Conservation (phyloP, 2,113 vertebrate genomes). For the Elanoides forficatus region DNA sequence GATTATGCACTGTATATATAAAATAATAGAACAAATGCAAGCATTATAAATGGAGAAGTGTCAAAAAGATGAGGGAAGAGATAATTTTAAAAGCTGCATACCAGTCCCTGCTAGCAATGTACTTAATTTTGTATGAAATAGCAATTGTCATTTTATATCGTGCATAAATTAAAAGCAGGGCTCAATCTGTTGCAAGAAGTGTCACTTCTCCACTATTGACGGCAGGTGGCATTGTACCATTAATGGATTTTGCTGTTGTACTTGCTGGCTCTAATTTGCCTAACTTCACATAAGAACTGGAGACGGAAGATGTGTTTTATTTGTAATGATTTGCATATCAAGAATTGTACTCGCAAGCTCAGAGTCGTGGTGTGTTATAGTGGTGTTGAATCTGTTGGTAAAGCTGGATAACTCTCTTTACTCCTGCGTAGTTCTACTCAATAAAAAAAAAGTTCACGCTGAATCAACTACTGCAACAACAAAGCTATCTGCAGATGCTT, state of each 20-base stretch:
- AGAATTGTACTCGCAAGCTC: slow-evolving; percentile 5
- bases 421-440: not conserved
- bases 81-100: not conserved
- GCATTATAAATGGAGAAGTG: not conserved
- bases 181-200: not conserved
- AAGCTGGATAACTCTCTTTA: not conserved
- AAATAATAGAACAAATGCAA: not conserved
- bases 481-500: slow-evolving; percentile 6
- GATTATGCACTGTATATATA: not conserved
- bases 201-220: not conserved
- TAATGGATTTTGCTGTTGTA: slow-evolving; percentile 54
- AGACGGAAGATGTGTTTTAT: slow-evolving; percentile 18
- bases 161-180: not conserved
- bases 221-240: slow-evolving; percentile 80
- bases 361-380: not conserved
- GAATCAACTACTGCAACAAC: not conserved
- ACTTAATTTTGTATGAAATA: not conserved
- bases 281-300: not conserved
- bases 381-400: not conserved
- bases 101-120: not conserved
- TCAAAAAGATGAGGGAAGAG: not conserved
- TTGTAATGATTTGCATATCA: slow-evolving; percentile 30
- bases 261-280: not conserved
- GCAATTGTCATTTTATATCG: not conserved
- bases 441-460: not conserved